Evolutionary conservation across 1,140 invertebrate genomes (phyloP).

Genomic region (Drosophila pruinosa): DNA sequence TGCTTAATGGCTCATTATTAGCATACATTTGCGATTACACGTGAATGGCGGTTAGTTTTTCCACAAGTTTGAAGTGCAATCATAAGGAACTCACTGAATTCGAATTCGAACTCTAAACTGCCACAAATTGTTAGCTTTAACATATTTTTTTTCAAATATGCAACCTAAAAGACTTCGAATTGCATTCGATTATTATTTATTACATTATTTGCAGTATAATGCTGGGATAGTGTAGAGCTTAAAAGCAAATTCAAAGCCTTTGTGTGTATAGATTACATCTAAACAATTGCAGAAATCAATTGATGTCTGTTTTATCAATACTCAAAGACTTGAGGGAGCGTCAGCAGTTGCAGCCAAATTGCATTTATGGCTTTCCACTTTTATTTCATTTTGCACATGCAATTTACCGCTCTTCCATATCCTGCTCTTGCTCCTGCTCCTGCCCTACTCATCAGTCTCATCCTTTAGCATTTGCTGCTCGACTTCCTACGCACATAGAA

Average conservation of each 20-base stretch:
- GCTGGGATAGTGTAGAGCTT: not conserved
- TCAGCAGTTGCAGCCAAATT: slow-evolving; percentile 60
- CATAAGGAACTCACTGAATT: slow-evolving; percentile 12
- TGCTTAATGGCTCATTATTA: slow-evolving; percentile 50
- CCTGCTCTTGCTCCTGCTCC: not conserved
- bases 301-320: slow-evolving; percentile 74
- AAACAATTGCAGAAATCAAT: slow-evolving; percentile 76
- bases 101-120: not conserved
- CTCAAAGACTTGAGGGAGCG: slow-evolving; percentile 16
- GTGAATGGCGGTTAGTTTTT: slow-evolving; percentile 56
- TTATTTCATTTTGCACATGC: slow-evolving; percentile 72
- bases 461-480: slow-evolving; percentile 21
- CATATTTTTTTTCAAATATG: not conserved
- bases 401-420: slow-evolving; percentile 45
- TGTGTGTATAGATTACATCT: slow-evolving; percentile 32
- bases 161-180: not conserved
- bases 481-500: slow-evolving; percentile 29
- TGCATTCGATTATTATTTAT: not conserved
- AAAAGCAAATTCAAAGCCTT: slow-evolving; percentile 2
- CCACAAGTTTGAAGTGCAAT: slow-evolving; percentile 41
- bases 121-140: not conserved
- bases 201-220: not conserved
- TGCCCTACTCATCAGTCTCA: not conserved
- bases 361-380: slow-evolving; percentile 77
- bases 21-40: slow-evolving; percentile 57